phyloP scores from a whole-genome alignment of 2,113 vertebrate genomes.

The Oenanthe oenanthe region DNA sequence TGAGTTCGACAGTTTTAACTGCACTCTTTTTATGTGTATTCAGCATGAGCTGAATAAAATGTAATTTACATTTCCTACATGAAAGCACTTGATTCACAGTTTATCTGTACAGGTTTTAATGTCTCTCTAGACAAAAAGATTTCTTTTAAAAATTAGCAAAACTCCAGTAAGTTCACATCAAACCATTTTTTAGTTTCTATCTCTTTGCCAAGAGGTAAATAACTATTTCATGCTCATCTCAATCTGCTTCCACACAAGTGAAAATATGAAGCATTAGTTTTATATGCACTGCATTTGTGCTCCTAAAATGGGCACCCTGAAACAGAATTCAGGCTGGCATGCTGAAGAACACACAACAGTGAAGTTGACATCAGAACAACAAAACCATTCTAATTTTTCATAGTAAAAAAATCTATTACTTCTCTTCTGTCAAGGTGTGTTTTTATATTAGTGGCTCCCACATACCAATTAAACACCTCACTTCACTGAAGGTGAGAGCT shows the following conservation, averaged over 20 bases:
- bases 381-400: neutral
- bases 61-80: neutral
- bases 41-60: neutral
- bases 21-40: neutral
- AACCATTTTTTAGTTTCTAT: neutral
- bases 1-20: neutral
- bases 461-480: conserved; percentile 33
- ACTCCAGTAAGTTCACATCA: neutral
- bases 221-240: neutral
- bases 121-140: neutral
- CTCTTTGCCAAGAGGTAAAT: neutral
- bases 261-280: neutral
- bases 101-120: neutral
- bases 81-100: neutral
- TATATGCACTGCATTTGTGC: neutral
- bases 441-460: neutral
- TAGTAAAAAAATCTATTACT: neutral
- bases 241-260: neutral
- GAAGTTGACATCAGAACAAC: neutral
- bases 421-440: neutral
- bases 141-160: neutral
- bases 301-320: neutral
- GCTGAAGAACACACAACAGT: neutral
- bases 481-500: neutral
- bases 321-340: neutral